A percentile compares a stretch with the other conserved stretches of the same genome.
phyloP scores from a whole-genome alignment of 2,797 vertebrate genomes.

The Cyclura pinguis region DNA sequence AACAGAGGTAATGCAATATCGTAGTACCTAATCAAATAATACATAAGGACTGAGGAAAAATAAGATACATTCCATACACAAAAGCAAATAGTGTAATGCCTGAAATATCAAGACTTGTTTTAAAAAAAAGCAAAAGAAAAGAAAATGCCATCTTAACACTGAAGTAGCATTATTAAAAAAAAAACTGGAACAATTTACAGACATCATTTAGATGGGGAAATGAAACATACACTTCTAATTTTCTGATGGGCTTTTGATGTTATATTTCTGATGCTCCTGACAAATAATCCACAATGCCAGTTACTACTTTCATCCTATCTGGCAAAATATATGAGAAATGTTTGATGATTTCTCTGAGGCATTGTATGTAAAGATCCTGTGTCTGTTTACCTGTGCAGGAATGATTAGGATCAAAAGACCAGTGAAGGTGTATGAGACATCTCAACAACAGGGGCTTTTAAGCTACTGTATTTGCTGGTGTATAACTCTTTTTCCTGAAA shows the following conservation, averaged over 20 bases:
- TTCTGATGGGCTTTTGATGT: not conserved
- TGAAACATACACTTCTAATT: not conserved
- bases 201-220: not conserved
- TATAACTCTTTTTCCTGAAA: too few species aligned
- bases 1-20: slow-evolving; percentile 1
- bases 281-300: slow-evolving; percentile 20
- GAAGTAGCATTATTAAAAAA: not conserved
- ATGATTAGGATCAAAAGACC: too few species aligned
- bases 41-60: not conserved
- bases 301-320: slow-evolving; percentile 24
- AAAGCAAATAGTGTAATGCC: slow-evolving; percentile 7
- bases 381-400: too few species aligned
- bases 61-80: slow-evolving; percentile 9
- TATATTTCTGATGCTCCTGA: slow-evolving; percentile 4
- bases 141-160: not conserved
- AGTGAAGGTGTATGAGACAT: too few species aligned
- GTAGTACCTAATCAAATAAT: not conserved
- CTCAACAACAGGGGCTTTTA: too few species aligned
- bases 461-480: too few species aligned
- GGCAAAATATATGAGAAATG: not conserved
- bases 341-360: not conserved
- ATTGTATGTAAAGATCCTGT: too few species aligned
- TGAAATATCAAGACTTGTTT: not conserved
- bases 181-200: not conserved
- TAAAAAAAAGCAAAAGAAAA: not conserved